Evolutionary conservation across 2,888 invertebrate genomes (phyloP).

Genomic region (Diarsia mendica): DNA sequence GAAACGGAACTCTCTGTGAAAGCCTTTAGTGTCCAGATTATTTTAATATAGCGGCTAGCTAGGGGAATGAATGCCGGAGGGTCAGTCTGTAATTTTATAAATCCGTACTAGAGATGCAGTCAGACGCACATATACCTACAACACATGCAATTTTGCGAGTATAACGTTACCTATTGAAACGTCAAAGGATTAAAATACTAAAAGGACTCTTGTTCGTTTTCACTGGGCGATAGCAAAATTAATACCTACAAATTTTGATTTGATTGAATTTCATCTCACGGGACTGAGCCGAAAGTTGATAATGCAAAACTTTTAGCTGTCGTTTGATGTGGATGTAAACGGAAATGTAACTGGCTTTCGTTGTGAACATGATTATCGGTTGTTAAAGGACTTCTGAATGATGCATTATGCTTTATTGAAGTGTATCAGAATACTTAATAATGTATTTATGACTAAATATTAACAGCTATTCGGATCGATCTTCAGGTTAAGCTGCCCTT

Average conservation of each 20-base stretch:
- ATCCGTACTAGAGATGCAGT: conserved; percentile 28
- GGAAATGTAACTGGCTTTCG: neutral
- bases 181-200: conserved; percentile 31
- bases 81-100: conserved; percentile 48
- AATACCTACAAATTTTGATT: neutral
- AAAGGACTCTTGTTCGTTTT: neutral
- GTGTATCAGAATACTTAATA: too few relatives aligned
- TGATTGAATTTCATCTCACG: neutral
- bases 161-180: conserved; percentile 11
- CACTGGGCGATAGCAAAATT: neutral
- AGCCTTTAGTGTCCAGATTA: conserved; percentile 59
- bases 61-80: conserved; percentile 42
- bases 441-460: too few relatives aligned
- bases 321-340: neutral
- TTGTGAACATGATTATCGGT: neutral
- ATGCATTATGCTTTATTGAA: too few relatives aligned
- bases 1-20: conserved; percentile 44
- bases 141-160: conserved; percentile 29
- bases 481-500: neutral
- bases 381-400: neutral
- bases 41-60: conserved; percentile 57
- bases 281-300: neutral
- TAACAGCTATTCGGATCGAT: neutral
- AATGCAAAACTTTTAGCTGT: neutral
- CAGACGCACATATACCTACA: neutral